Evolutionary conservation across 2,888 invertebrate species (phyloP).

Genomic region (Disparrhopalites patrizii): DNA sequence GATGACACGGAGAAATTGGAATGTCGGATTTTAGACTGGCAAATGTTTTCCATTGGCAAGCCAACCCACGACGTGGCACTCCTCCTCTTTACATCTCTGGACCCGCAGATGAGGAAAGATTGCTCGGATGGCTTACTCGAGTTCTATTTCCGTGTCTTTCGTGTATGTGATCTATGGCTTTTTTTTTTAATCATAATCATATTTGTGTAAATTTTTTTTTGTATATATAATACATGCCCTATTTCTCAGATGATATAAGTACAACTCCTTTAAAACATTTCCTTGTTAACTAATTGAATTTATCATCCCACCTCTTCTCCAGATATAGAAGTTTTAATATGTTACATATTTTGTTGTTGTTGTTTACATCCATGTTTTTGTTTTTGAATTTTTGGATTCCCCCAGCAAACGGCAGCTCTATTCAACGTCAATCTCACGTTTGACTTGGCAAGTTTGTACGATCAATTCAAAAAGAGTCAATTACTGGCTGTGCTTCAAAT

Average conservation of each 20-base stretch:
- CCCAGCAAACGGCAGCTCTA: constrained; percentile 4
- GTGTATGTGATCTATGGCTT: constrained; percentile 33
- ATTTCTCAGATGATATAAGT: not conserved
- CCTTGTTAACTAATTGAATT: too few species aligned
- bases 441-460: constrained; percentile 26
- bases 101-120: constrained; percentile 38
- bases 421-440: constrained; percentile 21
- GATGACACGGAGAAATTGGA: constrained; percentile 24
- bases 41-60: constrained; percentile 46
- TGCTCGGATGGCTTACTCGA: constrained; percentile 36
- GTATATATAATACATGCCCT: not conserved
- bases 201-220: too few species aligned
- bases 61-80: constrained; percentile 48
- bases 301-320: too few species aligned
- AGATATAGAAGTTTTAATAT: too few species aligned
- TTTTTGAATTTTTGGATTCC: too few species aligned
- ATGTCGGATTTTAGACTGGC: constrained; percentile 49
- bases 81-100: constrained; percentile 45
- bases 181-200: too few species aligned
- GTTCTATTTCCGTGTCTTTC: constrained; percentile 45
- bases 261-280: not conserved
- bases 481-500: constrained; percentile 39
- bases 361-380: too few species aligned
- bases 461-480: constrained; percentile 37
- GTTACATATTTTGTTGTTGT: too few species aligned